Percentiles rank a stretch among this genome's conserved stretches.
phyloP scores from a whole-genome alignment of 2,888 invertebrate genomes.

The Conomelus anceps region DNA sequence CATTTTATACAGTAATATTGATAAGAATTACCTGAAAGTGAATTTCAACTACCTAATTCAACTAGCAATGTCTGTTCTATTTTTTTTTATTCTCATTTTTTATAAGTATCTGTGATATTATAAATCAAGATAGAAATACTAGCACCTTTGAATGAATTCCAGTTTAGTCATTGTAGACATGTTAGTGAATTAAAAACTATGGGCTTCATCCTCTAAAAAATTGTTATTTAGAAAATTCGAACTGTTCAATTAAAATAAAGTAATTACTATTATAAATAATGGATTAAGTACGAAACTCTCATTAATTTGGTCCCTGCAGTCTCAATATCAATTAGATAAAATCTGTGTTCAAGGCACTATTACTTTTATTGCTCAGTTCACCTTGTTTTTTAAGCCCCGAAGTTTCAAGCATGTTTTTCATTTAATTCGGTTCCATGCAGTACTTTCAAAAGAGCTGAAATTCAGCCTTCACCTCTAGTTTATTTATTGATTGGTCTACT shows the following conservation, averaged over 20 bases:
- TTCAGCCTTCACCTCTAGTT: neutral
- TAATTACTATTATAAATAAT: neutral
- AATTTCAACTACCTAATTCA: too few species aligned
- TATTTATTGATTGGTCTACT: neutral
- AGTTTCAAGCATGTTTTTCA: neutral
- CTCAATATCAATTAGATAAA: neutral
- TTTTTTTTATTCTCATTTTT: too few species aligned
- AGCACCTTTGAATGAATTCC: too few species aligned
- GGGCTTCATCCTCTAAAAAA: too few species aligned
- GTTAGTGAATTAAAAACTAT: neutral
- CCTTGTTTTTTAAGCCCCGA: neutral
- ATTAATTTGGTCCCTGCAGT: too few species aligned
- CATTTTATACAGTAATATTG: too few species aligned
- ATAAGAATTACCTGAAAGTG: too few species aligned
- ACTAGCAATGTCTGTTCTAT: too few species aligned
- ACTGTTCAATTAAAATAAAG: neutral
- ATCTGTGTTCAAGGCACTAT: neutral
- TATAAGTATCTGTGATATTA: too few species aligned
- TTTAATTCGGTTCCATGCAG: neutral
- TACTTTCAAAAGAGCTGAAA: neutral
- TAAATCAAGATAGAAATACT: too few species aligned
- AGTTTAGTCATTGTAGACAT: neutral
- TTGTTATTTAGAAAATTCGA: neutral
- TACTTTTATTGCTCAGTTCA: neutral
- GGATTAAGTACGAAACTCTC: neutral